phyloP scores from a whole-genome alignment of 2,113 vertebrate species.

The Sorex araneus region DNA sequence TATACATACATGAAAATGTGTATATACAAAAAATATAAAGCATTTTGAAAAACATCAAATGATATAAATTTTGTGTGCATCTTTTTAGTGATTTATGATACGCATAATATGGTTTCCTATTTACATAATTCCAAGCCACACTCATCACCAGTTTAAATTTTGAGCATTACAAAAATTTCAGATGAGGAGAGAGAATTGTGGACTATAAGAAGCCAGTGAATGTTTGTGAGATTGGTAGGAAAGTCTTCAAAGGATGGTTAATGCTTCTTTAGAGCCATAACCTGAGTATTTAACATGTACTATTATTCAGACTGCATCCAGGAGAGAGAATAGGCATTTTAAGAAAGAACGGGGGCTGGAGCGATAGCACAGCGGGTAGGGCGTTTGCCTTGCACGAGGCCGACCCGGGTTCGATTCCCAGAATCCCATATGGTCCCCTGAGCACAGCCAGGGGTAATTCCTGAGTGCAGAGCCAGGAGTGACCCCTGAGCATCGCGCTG shows the following conservation, averaged over 20 bases:
- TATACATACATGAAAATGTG: no score
- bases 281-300: background rate
- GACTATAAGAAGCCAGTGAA: background rate
- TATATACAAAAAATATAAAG: conserved; percentile 17
- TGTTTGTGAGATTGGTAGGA: background rate
- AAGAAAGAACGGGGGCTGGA: background rate
- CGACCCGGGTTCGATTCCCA: no score
- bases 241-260: background rate
- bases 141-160: background rate
- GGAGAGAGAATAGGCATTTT: background rate
- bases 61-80: background rate
- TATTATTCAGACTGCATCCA: background rate
- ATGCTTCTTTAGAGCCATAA: background rate
- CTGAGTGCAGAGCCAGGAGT: no score
- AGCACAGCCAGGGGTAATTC: no score
- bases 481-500: no score
- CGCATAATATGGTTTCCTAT: no score
- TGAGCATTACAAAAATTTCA: background rate
- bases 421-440: no score
- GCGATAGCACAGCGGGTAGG: no score
- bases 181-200: background rate
- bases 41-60: background rate
- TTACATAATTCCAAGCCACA: no score
- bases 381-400: no score
- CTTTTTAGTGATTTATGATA: no score